Evolutionary conservation across 2,888 invertebrate genomes (phyloP).

Genomic region (Ennomos quercinarius): DNA sequence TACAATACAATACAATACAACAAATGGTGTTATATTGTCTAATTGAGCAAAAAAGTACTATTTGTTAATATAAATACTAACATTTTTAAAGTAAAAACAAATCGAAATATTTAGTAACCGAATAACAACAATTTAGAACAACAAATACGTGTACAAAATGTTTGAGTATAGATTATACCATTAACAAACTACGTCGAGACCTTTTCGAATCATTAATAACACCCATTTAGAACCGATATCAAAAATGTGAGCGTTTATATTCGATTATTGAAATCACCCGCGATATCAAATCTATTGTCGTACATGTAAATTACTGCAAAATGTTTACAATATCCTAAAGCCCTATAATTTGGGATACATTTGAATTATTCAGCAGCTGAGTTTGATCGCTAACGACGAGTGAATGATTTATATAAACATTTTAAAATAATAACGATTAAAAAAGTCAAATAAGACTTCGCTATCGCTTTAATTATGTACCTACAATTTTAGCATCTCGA

Average conservation of each 20-base stretch:
- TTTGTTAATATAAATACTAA: too few relatives aligned
- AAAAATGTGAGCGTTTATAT: slow-evolving; percentile 31
- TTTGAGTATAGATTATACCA: background rate
- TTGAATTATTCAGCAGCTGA: slow-evolving; percentile 15
- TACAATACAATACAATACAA: too few relatives aligned
- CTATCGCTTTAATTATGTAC: too few relatives aligned
- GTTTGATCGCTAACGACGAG: slow-evolving; percentile 10
- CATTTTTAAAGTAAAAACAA: too few relatives aligned
- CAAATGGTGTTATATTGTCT: too few relatives aligned
- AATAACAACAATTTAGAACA: too few relatives aligned
- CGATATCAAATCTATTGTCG: slow-evolving; percentile 7
- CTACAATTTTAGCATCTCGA: too few relatives aligned
- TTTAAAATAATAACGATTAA: too few relatives aligned
- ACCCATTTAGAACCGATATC: slow-evolving; percentile 28
- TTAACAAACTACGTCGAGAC: slow-evolving; percentile 1
- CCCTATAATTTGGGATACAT: slow-evolving; percentile 15
- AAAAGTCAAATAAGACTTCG: too few relatives aligned
- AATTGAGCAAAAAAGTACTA: too few relatives aligned
- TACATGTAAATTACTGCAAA: slow-evolving; percentile 13
- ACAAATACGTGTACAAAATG: too few relatives aligned
- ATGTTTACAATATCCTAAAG: slow-evolving; percentile 15
- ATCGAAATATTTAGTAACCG: too few relatives aligned
- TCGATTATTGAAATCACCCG: slow-evolving; percentile 36
- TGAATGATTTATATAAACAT: background rate
- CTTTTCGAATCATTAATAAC: slow-evolving; percentile 30